These are phyloP conservation scores for Semicossyphus pulcher DNA, from an alignment of 2,113 vertebrate genomes.

Conservation along the genomic window DNA sequence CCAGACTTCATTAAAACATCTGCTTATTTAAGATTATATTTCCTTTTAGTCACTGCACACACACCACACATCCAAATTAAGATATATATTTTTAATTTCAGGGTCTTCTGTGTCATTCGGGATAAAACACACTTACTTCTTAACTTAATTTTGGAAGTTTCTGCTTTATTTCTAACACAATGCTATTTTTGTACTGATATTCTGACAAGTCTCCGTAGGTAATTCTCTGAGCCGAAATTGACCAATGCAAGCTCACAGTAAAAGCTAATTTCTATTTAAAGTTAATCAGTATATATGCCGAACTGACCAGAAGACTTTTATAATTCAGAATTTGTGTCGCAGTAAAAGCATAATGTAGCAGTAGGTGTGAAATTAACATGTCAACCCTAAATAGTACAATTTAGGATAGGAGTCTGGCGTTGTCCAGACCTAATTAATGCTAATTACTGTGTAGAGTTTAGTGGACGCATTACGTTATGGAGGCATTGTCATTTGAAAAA, in stretches of 20 bases:
- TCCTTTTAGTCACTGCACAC: background rate
- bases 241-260: background rate
- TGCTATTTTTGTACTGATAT: no score
- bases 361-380: no score
- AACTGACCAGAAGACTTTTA: background rate
- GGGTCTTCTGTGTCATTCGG: background rate
- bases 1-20: no score
- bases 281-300: background rate
- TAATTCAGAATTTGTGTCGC: background rate
- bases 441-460: no score
- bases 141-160: background rate
- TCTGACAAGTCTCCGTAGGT: no score
- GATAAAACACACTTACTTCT: background rate
- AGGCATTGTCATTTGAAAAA: no score
- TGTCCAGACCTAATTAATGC: no score
- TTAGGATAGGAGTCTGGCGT: background rate
- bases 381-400: background rate
- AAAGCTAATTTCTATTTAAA: background rate
- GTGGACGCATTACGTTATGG: no score
- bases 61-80: background rate
- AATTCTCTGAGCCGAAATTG: no score
- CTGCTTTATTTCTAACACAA: no score
- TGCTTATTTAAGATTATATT: no score
- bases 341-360: background rate
- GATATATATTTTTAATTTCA: background rate